These are phyloP conservation scores for Andricus curvator DNA, from an alignment of 2,888 invertebrate species.

Conservation along the genomic window DNA sequence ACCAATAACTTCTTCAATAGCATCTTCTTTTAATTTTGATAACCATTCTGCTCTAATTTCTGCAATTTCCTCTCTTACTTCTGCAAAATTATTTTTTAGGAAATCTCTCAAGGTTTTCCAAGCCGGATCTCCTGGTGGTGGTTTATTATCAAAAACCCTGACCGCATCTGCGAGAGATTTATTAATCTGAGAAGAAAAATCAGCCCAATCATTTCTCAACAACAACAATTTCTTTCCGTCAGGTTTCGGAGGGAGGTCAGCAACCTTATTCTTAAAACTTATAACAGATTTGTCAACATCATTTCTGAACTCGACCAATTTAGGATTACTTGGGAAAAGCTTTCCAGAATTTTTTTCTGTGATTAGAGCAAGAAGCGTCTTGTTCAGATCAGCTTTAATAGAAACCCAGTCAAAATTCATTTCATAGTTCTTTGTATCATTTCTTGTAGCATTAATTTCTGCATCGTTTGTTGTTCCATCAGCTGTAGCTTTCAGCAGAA, in stretches of 20 bases:
- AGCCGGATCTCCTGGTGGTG: not conserved
- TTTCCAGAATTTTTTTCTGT: not conserved
- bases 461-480: not conserved
- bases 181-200: constrained; percentile 52
- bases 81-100: constrained; percentile 56
- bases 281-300: constrained; percentile 46
- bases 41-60: constrained; percentile 54
- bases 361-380: not conserved
- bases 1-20: not conserved
- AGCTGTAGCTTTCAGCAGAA: not conserved
- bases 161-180: constrained; percentile 45
- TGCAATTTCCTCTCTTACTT: constrained; percentile 55
- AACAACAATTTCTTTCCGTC: constrained; percentile 40
- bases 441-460: not conserved
- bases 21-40: constrained; percentile 37
- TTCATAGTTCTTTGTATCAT: not conserved
- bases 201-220: constrained; percentile 51
- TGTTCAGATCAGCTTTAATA: not conserved
- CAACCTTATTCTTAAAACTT: constrained; percentile 40
- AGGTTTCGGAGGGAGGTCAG: constrained; percentile 33
- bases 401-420: not conserved
- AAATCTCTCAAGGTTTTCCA: constrained; percentile 28
- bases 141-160: constrained; percentile 44
- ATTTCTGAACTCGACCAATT: constrained; percentile 48
- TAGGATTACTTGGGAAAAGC: not conserved